Evolutionary conservation across 1,140 invertebrate species (phyloP).

Genomic region (Caligus rogercresseyi): DNA sequence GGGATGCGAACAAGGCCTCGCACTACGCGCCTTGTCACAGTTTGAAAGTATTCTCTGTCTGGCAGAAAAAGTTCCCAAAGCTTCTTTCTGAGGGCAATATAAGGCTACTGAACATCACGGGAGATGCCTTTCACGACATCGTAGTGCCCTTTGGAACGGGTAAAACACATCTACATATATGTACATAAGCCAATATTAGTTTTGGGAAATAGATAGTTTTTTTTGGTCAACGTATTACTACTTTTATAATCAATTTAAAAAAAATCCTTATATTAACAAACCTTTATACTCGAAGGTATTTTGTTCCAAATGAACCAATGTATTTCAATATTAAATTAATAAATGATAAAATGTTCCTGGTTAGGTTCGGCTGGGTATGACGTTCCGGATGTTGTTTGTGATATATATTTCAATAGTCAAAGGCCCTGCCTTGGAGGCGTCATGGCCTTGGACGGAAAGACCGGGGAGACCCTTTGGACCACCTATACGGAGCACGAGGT

Average conservation of each 20-base stretch:
- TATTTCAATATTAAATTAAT: neutral
- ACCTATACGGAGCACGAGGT: slow-evolving; percentile 52
- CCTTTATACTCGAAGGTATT: no score
- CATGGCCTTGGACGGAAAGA: slow-evolving; percentile 50
- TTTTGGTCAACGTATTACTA: no score
- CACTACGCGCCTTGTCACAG: slow-evolving; percentile 44
- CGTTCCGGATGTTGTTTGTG: slow-evolving; percentile 38
- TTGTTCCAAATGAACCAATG: neutral
- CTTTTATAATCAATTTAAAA: no score
- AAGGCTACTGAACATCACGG: slow-evolving; percentile 49
- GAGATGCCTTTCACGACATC: slow-evolving; percentile 51
- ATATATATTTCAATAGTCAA: slow-evolving; percentile 42
- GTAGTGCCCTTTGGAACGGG: slow-evolving; percentile 62
- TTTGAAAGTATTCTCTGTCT: slow-evolving; percentile 45
- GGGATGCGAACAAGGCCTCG: slow-evolving; percentile 24
- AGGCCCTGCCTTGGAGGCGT: slow-evolving; percentile 54
- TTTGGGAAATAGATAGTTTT: no score
- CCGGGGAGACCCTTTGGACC: slow-evolving; percentile 53
- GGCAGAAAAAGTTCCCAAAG: slow-evolving; percentile 50
- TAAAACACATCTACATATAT: slow-evolving; percentile 30
- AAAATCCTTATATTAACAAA: no score
- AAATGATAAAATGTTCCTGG: no score
- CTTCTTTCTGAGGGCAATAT: slow-evolving; percentile 55
- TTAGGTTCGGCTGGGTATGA: slow-evolving; percentile 35
- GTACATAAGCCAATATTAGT: no score